Conservation (phyloP, 2,888 invertebrate genomes). For the Tipula lateralis region DNA sequence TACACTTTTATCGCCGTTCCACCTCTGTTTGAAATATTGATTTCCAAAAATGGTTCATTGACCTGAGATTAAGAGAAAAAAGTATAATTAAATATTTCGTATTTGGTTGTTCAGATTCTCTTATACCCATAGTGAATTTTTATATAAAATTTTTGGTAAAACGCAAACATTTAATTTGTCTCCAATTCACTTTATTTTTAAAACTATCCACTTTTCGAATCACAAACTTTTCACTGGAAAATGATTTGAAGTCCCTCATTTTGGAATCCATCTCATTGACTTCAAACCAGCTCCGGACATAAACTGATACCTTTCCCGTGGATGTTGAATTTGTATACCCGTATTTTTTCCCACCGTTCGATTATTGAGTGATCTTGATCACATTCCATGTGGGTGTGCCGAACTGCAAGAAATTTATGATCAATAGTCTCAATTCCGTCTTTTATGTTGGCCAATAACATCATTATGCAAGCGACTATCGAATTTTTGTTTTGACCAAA, state of each 20-base stretch:
- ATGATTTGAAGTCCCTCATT: neutral
- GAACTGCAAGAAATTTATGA: neutral
- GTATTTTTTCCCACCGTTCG: neutral
- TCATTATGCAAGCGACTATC: neutral
- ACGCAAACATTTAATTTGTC: neutral
- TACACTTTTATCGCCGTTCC: neutral
- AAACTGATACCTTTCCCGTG: neutral
- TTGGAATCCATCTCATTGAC: neutral
- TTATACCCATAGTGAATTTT: neutral
- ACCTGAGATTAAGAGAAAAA: neutral
- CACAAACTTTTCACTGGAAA: neutral
- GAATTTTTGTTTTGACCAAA: neutral
- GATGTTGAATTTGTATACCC: neutral
- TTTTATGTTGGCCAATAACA: neutral
- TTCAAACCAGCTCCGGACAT: neutral
- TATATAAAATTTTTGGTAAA: neutral
- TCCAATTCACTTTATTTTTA: neutral
- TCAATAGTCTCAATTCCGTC: neutral
- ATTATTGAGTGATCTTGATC: neutral
- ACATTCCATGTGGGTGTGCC: neutral
- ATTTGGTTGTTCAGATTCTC: neutral
- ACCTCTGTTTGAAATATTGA: neutral
- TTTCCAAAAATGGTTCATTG: neutral
- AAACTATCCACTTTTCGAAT: neutral
- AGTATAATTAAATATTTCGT: neutral